Base-by-base conservation (phyloP, 2,797 vertebrate genomes). In the Arnoldichthys spilopterus region DNA sequence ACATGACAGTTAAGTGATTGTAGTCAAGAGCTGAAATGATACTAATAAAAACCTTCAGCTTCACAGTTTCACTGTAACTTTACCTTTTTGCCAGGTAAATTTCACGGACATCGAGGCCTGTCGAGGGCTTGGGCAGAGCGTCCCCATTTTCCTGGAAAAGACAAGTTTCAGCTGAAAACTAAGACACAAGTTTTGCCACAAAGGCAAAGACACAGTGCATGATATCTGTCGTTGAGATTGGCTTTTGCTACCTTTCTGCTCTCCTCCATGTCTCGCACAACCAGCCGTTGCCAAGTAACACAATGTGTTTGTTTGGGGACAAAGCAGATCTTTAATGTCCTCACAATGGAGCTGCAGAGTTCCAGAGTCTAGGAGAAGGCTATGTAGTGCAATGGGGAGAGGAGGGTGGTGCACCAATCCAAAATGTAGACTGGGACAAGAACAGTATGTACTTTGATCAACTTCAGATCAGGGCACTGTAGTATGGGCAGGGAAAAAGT, bases 1-100 rank as follows among this genome's bases (percentile, higher is more conserved):
- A 47, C 40, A 61, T 40, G 32, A 2, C 18, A 72, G 16, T 37
- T 71, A 6, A n/a, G 15, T 28, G 58, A 62, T 37, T n/a, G 37
- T 32, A n/a, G 6, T 62, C 56, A 16, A 18, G 45, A 47, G 13
- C 20, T 7, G 6, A 22, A 22, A 22, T 8, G 7, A 54, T 51
- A 15, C 54, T 22, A 56, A 24, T 18, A n/a, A 58, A 24, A 58
- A 58, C 12, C 11, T 3, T 3, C 22, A 9, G 54, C n/a, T 15
- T 1, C 30, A 37, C 34, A 24, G 43, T 47, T 34, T 16, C 2
- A 30, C 26, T 43, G n/a, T 90, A n/a, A 20, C 7, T n/a, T 72
- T 49, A 95, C 94, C 91, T 92, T 89, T 81, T 86, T 75, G 88
- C 87, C 37, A 96, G 90, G 79, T 90, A 91, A 72, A 96, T 88